These are phyloP conservation scores for Gymnobelideus leadbeateri DNA, from an alignment of 2,113 vertebrate species.

Conservation along the genomic window DNA sequence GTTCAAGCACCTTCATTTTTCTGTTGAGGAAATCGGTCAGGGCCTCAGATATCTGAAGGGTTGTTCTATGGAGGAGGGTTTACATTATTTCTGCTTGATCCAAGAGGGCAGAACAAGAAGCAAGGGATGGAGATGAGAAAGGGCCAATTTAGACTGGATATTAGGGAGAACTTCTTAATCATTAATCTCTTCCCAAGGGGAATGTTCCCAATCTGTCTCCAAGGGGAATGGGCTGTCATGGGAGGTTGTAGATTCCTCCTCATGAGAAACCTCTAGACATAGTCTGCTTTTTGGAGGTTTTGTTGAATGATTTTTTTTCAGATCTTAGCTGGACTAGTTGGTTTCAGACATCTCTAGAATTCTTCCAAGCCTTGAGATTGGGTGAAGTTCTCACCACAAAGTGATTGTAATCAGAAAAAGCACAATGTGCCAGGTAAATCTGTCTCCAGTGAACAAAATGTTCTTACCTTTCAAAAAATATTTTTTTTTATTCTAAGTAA, in stretches of 20 bases:
- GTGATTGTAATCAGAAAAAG: neutral
- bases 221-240: neutral
- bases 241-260: neutral
- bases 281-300: neutral
- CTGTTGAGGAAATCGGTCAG: neutral
- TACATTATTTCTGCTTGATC: neutral
- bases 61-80: neutral
- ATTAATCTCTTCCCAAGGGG: neutral
- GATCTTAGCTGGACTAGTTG: neutral
- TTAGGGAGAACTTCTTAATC: neutral
- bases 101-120: neutral
- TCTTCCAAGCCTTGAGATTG: neutral
- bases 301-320: neutral
- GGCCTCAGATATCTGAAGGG: neutral
- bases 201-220: neutral
- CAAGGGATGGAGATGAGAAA: neutral
- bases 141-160: neutral
- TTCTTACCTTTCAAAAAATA: neutral
- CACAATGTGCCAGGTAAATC: neutral
- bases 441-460: neutral
- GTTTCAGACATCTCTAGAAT: neutral
- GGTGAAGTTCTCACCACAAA: neutral
- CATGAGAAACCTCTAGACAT: neutral
- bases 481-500: neutral
- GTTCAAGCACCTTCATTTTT: neutral